phyloP scores from a whole-genome alignment of 2,888 invertebrate species.

The Crepidodera aurea region DNA sequence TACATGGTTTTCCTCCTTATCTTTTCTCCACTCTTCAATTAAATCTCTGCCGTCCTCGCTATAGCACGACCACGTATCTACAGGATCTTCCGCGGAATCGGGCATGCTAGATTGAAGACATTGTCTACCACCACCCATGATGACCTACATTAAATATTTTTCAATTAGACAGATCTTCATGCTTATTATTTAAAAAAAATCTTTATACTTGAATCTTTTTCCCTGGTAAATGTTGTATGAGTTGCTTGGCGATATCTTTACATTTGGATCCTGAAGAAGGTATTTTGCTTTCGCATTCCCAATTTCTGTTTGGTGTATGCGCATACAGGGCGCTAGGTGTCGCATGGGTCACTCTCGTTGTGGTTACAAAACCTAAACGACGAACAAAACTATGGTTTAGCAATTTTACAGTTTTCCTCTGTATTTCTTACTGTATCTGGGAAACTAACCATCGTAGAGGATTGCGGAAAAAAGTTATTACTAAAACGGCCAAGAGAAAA shows the following conservation, averaged over 20 bases:
- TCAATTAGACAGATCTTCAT: background rate
- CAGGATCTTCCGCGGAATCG: slow-evolving; percentile 62
- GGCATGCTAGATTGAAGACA: slow-evolving; percentile 68
- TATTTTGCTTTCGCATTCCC: slow-evolving; percentile 82
- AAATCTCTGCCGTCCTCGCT: slow-evolving; percentile 80
- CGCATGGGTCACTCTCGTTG: slow-evolving; percentile 88
- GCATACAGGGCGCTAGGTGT: slow-evolving; percentile 85
- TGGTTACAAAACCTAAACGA: slow-evolving; percentile 81
- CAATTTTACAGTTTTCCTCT: too few species aligned
- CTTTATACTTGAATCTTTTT: slow-evolving; percentile 70
- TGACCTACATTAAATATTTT: slow-evolving; percentile 64
- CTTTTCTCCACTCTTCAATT: slow-evolving; percentile 72
- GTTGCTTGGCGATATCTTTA: slow-evolving; percentile 85
- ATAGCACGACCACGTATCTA: slow-evolving; percentile 64
- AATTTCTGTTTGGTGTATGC: slow-evolving; percentile 75
- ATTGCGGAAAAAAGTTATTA: too few species aligned
- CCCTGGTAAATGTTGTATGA: slow-evolving; percentile 82
- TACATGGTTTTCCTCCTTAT: slow-evolving; percentile 61
- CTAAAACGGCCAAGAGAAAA: too few species aligned
- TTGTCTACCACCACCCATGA: slow-evolving; percentile 88
- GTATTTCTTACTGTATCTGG: too few species aligned
- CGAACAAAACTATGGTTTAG: too few species aligned
- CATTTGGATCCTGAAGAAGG: slow-evolving; percentile 67
- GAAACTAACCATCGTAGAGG: too few species aligned
- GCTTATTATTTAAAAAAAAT: background rate